phyloP scores from a whole-genome alignment of 1,140 invertebrate genomes.

The Trichoplusia ni region DNA sequence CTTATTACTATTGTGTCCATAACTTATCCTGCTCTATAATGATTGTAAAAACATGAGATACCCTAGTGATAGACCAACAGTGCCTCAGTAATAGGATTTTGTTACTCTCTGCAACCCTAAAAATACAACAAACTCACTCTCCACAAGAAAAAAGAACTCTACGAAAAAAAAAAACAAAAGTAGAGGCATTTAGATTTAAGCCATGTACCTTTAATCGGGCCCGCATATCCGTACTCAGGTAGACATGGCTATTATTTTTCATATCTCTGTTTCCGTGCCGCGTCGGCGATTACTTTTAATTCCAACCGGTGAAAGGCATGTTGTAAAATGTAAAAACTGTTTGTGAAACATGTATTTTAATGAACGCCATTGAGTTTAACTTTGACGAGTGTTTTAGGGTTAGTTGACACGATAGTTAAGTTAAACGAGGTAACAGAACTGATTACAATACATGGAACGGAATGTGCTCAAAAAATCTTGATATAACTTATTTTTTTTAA shows the following conservation, averaged over 20 bases:
- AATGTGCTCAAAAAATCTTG: too few species aligned
- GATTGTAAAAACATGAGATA: too few species aligned
- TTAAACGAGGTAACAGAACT: background rate
- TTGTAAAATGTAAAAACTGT: constrained; percentile 57
- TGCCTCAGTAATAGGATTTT: too few species aligned
- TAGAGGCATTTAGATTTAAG: constrained; percentile 43
- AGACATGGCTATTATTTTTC: constrained; percentile 69
- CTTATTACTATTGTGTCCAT: too few species aligned
- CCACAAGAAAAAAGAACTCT: background rate
- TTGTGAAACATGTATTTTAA: constrained; percentile 64
- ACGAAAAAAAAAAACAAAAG: constrained; percentile 24
- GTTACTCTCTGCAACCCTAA: too few species aligned
- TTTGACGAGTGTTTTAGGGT: constrained; percentile 60
- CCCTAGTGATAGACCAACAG: too few species aligned
- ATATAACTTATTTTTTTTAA: too few species aligned
- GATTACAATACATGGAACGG: background rate
- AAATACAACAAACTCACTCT: background rate
- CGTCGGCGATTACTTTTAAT: constrained; percentile 75
- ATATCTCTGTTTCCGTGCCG: constrained; percentile 67
- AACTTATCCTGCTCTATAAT: too few species aligned
- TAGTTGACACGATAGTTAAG: constrained; percentile 51
- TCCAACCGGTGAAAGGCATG: constrained; percentile 66
- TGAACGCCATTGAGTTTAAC: constrained; percentile 60
- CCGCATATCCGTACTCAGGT: constrained; percentile 51
- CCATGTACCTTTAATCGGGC: constrained; percentile 52